These are phyloP conservation scores for Acanthosepion esculentum DNA, from an alignment of 2,888 invertebrate species.

Conservation along the genomic window DNA sequence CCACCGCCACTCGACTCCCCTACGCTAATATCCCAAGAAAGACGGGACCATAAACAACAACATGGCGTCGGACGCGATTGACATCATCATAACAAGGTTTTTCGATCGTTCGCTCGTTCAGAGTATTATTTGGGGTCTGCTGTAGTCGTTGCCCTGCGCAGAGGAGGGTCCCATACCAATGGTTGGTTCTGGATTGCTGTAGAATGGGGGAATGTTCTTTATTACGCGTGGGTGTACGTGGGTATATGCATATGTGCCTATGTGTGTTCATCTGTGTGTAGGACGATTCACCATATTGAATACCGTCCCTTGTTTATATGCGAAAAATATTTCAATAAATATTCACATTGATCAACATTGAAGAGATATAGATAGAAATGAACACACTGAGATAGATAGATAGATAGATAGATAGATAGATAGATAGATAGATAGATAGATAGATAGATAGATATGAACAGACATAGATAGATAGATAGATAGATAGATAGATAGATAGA, in stretches of 20 bases:
- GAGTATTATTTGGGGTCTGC: background rate
- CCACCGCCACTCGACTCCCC: background rate
- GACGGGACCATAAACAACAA: conserved; percentile 33
- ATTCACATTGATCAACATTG: no score
- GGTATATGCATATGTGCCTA: background rate
- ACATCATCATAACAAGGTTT: conserved; percentile 6
- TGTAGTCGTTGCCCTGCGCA: background rate
- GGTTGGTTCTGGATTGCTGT: background rate
- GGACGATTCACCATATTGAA: no score
- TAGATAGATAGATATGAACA: no score
- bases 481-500: no score
- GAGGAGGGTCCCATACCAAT: background rate
- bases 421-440: no score
- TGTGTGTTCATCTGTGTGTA: background rate
- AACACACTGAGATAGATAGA: no score
- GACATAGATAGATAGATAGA: no score
- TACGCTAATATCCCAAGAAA: background rate
- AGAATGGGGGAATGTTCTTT: background rate
- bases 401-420: no score
- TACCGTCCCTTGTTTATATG: no score
- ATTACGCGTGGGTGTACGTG: background rate
- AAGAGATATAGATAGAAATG: no score
- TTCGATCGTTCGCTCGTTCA: background rate
- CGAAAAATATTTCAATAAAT: no score
- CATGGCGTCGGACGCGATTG: background rate